phyloP scores from a whole-genome alignment of 2,888 invertebrate species.

The Drosophila cognata region DNA sequence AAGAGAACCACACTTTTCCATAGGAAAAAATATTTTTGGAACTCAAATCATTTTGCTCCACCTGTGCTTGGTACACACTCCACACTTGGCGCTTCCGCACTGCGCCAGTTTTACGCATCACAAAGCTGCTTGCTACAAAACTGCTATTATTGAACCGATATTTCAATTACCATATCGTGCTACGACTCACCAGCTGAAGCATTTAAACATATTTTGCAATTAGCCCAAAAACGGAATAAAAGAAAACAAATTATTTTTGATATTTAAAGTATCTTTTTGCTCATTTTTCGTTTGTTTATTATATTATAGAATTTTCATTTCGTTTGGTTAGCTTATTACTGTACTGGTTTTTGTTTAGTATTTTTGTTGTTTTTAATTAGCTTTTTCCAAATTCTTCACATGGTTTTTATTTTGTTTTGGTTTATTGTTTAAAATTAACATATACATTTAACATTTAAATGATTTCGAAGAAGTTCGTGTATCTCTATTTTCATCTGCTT shows the following conservation, averaged over 20 bases:
- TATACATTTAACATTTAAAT: slow-evolving; percentile 80
- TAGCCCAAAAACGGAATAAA: neutral
- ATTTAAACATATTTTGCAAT: neutral
- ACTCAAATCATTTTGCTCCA: neutral
- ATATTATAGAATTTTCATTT: slow-evolving; percentile 73
- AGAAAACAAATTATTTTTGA: slow-evolving; percentile 16
- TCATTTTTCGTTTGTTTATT: slow-evolving; percentile 59
- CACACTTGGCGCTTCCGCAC: neutral
- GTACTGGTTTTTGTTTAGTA: slow-evolving; percentile 32
- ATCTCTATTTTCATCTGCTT: slow-evolving; percentile 41
- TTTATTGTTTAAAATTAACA: slow-evolving; percentile 78
- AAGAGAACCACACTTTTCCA: neutral
- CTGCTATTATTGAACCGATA: neutral
- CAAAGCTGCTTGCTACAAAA: neutral
- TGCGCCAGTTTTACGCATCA: neutral
- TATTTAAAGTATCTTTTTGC: slow-evolving; percentile 73
- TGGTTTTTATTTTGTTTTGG: slow-evolving; percentile 32
- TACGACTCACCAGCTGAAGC: neutral
- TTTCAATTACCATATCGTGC: neutral
- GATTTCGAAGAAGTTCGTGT: slow-evolving; percentile 62
- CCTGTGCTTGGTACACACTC: neutral
- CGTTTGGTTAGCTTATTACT: slow-evolving; percentile 64
- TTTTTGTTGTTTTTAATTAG: slow-evolving; percentile 42
- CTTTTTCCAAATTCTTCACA: slow-evolving; percentile 51
- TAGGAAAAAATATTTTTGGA: too few relatives aligned